Conservation (phyloP, 2,113 vertebrate species). For the Ifrita kowaldi region DNA sequence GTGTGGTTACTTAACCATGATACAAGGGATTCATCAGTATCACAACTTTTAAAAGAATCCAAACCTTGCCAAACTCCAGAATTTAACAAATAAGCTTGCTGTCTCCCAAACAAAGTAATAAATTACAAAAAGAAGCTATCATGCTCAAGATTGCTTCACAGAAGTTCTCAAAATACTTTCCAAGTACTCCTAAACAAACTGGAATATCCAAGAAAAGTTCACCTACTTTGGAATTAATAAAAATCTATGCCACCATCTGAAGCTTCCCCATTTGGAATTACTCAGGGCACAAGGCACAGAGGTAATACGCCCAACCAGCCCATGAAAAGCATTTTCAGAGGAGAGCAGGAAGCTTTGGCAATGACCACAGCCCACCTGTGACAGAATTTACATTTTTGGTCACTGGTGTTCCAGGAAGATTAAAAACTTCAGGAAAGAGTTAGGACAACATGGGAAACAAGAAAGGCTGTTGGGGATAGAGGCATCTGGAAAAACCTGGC, state of each 20-base stretch:
- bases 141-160: not conserved
- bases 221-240: not conserved
- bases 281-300: not conserved
- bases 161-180: not conserved
- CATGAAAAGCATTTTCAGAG: not conserved
- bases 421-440: not conserved
- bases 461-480: not conserved
- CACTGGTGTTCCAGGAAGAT: not conserved
- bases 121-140: not conserved
- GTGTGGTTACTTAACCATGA: not conserved
- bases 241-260: not conserved
- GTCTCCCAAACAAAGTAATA: not conserved
- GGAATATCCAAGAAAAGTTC: not conserved
- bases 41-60: not conserved
- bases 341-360: not conserved
- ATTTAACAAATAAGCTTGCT: not conserved
- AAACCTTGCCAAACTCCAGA: not conserved
- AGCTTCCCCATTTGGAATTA: not conserved
- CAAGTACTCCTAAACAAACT: not conserved
- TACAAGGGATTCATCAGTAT: not conserved
- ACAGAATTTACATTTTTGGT: not conserved
- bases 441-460: not conserved
- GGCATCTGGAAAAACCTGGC: not conserved
- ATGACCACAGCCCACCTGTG: not conserved
- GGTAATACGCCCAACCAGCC: rapidly evolving